A percentile compares a stretch with the other conserved stretches of the same genome.
Conservation (phyloP, 2,797 vertebrate species). For the Falco biarmicus region DNA sequence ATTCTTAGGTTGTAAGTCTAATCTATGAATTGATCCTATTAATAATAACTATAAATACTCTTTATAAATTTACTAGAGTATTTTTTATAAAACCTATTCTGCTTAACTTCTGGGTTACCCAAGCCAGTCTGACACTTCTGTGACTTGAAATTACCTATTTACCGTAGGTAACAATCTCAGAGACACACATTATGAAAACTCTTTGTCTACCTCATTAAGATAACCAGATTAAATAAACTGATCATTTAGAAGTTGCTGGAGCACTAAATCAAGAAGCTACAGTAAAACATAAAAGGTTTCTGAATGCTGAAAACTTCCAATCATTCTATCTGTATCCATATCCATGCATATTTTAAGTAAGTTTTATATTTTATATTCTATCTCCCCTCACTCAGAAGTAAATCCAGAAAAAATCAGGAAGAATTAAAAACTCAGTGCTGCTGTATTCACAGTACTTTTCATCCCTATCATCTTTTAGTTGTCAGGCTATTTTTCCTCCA, state of each 20-base stretch:
- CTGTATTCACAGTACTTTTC: not conserved
- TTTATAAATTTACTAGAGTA: not conserved
- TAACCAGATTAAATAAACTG: not conserved
- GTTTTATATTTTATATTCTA: not conserved
- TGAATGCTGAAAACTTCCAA: not conserved
- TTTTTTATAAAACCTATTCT: not conserved
- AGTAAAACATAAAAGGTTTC: not conserved
- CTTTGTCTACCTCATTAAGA: not conserved
- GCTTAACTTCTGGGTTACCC: not conserved
- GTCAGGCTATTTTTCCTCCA: not conserved
- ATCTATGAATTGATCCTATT: not conserved
- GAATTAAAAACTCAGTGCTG: not conserved
- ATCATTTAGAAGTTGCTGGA: not conserved
- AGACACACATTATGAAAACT: not conserved
- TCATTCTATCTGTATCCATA: not conserved
- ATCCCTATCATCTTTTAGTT: not conserved
- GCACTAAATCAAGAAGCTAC: not conserved
- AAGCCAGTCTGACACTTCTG: not conserved
- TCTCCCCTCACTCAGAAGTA: not conserved
- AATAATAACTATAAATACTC: not conserved
- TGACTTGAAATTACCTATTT: not conserved
- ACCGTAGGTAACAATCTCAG: not conserved
- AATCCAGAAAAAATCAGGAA: not conserved
- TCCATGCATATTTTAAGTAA: not conserved
- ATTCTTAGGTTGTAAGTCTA: not conserved